A percentile compares a stretch with the other conserved stretches of the same genome.
These are phyloP conservation scores for Clunio marinus DNA, from an alignment of 2,888 invertebrate genomes.

Conservation along the genomic window DNA sequence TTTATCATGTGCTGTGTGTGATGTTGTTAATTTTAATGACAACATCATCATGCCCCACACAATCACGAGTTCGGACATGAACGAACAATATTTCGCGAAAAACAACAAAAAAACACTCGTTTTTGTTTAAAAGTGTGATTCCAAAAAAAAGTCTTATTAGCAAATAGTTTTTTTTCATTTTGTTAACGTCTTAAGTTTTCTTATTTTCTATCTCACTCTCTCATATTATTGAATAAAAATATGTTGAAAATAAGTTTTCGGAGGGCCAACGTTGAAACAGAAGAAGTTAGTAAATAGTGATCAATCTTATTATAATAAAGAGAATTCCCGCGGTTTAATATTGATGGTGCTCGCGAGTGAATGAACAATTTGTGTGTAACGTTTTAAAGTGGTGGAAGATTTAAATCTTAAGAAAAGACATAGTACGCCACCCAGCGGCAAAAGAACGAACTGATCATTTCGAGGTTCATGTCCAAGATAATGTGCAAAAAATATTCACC, in stretches of 20 bases:
- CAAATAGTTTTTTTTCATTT: too few relatives aligned
- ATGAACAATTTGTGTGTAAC: too few relatives aligned
- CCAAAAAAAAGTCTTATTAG: neutral
- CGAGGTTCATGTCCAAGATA: neutral
- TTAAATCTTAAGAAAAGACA: neutral
- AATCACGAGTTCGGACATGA: neutral
- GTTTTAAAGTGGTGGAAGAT: neutral
- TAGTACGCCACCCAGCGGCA: neutral
- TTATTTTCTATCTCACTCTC: neutral
- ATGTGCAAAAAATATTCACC: too few relatives aligned
- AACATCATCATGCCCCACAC: neutral
- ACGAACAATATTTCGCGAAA: neutral
- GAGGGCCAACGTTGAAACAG: conserved; percentile 32
- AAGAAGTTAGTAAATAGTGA: neutral
- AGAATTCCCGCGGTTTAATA: neutral
- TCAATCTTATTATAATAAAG: neutral
- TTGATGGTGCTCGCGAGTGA: neutral
- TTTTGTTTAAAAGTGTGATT: conserved; percentile 5
- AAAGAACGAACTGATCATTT: neutral
- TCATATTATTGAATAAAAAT: neutral
- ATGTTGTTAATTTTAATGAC: conserved; percentile 21
- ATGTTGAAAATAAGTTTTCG: neutral
- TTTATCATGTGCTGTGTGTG: conserved; percentile 16
- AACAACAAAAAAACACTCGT: conserved; percentile 20
- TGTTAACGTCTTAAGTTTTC: neutral